Conservation (phyloP, 2,797 vertebrate genomes). For the Coluber constrictor region DNA sequence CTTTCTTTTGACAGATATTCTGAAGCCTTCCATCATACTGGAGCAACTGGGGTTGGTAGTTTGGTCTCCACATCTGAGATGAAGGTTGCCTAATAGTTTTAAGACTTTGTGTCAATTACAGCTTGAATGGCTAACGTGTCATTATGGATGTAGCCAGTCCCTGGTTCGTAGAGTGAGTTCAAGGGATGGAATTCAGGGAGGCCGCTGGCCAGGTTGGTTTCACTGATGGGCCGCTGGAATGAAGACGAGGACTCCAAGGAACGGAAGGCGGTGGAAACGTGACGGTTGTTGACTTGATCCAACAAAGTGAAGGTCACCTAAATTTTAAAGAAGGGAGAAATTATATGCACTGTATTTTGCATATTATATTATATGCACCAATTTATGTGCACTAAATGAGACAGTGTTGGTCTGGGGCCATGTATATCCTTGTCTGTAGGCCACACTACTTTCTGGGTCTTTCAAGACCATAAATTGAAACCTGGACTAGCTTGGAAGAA, state of each 20-base stretch:
- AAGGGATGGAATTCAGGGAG: slow-evolving; percentile 76
- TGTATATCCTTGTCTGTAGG: background rate
- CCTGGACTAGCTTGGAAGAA: background rate
- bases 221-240: slow-evolving; percentile 73
- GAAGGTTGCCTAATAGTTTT: background rate
- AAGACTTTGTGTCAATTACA: slow-evolving; percentile 69
- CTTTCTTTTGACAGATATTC: background rate
- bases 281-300: slow-evolving; percentile 75
- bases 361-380: background rate
- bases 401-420: background rate
- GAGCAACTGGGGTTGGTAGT: background rate
- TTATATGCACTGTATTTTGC: background rate
- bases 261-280: slow-evolving; percentile 75
- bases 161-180: slow-evolving; percentile 60
- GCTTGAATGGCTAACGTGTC: slow-evolving; percentile 77
- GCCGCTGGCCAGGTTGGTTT: slow-evolving; percentile 79
- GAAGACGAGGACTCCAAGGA: slow-evolving; percentile 72
- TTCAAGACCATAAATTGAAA: background rate
- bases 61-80: background rate
- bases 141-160: slow-evolving; percentile 69
- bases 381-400: too few relatives aligned
- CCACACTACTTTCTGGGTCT: background rate
- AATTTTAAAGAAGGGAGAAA: background rate
- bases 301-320: slow-evolving; percentile 81
- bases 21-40: background rate